Evolutionary conservation across 2,797 vertebrate genomes (phyloP).

Genomic region (Gadopsis bispinosus): DNA sequence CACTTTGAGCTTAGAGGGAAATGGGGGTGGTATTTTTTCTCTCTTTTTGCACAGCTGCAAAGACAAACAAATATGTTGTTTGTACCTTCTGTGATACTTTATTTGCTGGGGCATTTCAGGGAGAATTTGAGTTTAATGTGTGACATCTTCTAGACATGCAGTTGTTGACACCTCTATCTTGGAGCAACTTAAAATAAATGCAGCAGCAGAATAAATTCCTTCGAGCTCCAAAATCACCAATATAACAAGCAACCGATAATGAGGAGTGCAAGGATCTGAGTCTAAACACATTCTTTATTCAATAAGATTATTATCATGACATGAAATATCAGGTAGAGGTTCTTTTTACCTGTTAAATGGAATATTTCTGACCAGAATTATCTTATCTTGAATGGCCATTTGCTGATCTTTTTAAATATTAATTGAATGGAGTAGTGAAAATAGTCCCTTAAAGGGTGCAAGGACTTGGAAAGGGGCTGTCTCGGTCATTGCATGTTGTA

Average conservation of each 20-base stretch:
- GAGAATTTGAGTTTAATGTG: conserved; percentile 25
- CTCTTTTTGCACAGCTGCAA: conserved; percentile 46
- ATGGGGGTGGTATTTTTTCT: conserved; percentile 49
- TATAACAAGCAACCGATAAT: conserved; percentile 18
- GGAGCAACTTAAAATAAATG: conserved; percentile 12
- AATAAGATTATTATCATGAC: neutral
- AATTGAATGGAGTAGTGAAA: neutral
- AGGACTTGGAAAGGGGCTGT: neutral
- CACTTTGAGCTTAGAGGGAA: conserved; percentile 67
- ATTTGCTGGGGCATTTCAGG: conserved; percentile 47
- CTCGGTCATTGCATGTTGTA: conserved; percentile 11
- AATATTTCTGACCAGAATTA: neutral
- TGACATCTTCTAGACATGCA: conserved; percentile 24
- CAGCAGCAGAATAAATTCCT: conserved; percentile 16
- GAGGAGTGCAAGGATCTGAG: conserved; percentile 9
- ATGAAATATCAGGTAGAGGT: neutral
- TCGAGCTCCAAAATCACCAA: conserved; percentile 18
- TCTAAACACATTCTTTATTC: neutral
- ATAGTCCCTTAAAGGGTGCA: neutral
- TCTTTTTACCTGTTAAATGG: neutral
- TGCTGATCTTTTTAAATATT: neutral
- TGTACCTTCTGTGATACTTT: conserved; percentile 51
- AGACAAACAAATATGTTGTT: conserved; percentile 60
- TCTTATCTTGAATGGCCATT: neutral
- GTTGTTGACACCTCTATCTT: conserved; percentile 3